Base-by-base conservation (phyloP, 2,888 invertebrate genomes). In the Euplagia quadripunctaria region DNA sequence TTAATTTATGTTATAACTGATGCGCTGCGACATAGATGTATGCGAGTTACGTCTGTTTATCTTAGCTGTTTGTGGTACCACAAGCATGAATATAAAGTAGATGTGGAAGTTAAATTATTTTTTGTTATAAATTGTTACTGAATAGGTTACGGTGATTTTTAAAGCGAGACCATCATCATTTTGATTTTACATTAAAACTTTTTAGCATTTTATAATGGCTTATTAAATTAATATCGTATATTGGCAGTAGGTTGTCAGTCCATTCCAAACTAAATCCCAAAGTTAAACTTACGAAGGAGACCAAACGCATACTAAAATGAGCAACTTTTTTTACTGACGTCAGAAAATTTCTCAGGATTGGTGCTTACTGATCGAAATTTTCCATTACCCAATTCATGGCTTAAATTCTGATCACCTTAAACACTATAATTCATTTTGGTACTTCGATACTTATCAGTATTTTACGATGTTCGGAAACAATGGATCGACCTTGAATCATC, bases 1-100 rank as follows among this genome's bases (percentile, higher is more conserved):
- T 86, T 81, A 81, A 83, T 85, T 81, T 79, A 85, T 86, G 75
- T 75, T 77, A 71, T 74, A 77, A 76, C 79, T 76, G 82, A 81
- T 85, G 73, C 72, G 69, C 74, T 77, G 70, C 76, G 82, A 74
- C 81, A 78, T 68, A 78, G 69, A 79, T 73, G 73, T 80, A 72
- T 66, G 74, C 64, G 74, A 70, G 64, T 66, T 76, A 74, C 73
- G 75, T 70, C 67, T 79, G 74, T 72, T 82, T 71, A 76, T 82
- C 76, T 72, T 74, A 58, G 66, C 68, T 75, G 80, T 75, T 64
- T 73, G 70, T 51, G 16, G 61, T 49, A 61, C 20, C 61, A 71
- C 71, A 66, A 70, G 67, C 67, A 74, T 63, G 72, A 77, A 77
- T 79, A 61, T 68, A 64, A 82, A 82, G 63, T 63, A 76, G 73